Percentiles rank a stretch among this genome's conserved stretches.
These are phyloP conservation scores for Falcaria lacertinaria DNA, from an alignment of 2,888 invertebrate species.

Conservation along the genomic window DNA sequence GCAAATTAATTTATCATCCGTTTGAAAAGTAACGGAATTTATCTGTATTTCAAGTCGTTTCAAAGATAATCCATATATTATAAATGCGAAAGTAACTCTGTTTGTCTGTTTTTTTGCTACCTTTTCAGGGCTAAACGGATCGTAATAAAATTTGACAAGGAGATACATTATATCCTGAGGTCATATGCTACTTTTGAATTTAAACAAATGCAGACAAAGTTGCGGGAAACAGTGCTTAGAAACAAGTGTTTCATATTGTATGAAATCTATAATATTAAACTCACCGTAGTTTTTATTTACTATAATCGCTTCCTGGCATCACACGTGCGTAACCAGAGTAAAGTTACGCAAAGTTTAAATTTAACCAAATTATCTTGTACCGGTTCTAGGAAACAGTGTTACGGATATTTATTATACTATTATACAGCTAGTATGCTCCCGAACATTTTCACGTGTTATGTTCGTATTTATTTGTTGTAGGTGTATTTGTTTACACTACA, in stretches of 20 bases:
- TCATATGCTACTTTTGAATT: no score
- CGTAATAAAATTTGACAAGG: no score
- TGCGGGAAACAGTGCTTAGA: no score
- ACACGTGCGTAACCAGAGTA: conserved; percentile 1
- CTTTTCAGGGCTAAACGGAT: no score
- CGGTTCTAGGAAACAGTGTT: conserved; percentile 38
- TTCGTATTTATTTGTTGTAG: conserved; percentile 41
- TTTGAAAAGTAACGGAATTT: no score
- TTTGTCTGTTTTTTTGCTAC: no score
- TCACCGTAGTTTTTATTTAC: conserved; percentile 10
- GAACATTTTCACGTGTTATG: conserved; percentile 33
- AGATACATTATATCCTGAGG: no score
- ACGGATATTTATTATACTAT: conserved; percentile 38
- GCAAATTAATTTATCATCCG: no score
- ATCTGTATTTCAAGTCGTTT: no score
- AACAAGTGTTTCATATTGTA: neutral
- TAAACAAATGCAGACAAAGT: no score
- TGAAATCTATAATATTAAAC: neutral
- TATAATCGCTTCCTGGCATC: conserved; percentile 7
- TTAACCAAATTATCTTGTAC: conserved; percentile 31
- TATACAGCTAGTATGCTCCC: conserved; percentile 42
- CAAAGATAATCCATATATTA: no score
- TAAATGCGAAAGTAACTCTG: no score
- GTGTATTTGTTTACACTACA: conserved; percentile 5
- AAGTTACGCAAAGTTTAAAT: conserved; percentile 31